A percentile compares a stretch with the other conserved stretches of the same genome.
phyloP scores from a whole-genome alignment of 2,888 invertebrate species.

The Amphipoea lucens region DNA sequence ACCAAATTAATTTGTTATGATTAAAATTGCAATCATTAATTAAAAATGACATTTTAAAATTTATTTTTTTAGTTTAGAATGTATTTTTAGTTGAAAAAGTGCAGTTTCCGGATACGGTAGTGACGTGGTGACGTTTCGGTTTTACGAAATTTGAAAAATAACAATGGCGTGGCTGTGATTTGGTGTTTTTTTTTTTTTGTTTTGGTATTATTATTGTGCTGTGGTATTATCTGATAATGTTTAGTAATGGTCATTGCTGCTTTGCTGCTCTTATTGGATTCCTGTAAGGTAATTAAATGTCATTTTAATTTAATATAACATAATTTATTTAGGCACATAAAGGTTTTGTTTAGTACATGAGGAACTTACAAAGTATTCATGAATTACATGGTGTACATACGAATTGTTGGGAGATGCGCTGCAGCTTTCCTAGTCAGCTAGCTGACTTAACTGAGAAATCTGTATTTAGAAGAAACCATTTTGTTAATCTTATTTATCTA shows the following conservation, averaged over 20 bases:
- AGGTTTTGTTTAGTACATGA: neutral
- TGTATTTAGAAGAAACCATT: neutral
- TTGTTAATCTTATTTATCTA: neutral
- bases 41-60: slow-evolving; percentile 47
- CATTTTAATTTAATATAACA: slow-evolving; percentile 2
- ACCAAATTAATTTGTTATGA: slow-evolving; percentile 49
- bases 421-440: neutral
- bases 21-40: slow-evolving; percentile 40
- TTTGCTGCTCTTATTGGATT: slow-evolving; percentile 75
- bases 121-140: slow-evolving; percentile 55
- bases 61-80: slow-evolving; percentile 28
- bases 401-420: too few species aligned
- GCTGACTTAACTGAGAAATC: too few species aligned
- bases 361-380: neutral
- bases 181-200: slow-evolving; percentile 53
- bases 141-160: slow-evolving; percentile 53
- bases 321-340: neutral
- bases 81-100: slow-evolving; percentile 39
- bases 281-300: slow-evolving; percentile 78
- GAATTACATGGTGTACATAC: too few species aligned
- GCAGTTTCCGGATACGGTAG: slow-evolving; percentile 42
- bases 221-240: slow-evolving; percentile 67
- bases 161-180: slow-evolving; percentile 52
- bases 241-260: slow-evolving; percentile 69
- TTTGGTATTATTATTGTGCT: slow-evolving; percentile 47